Evolutionary conservation across 1,140 invertebrate genomes (phyloP).

Genomic region (Brachionus manjavacas): DNA sequence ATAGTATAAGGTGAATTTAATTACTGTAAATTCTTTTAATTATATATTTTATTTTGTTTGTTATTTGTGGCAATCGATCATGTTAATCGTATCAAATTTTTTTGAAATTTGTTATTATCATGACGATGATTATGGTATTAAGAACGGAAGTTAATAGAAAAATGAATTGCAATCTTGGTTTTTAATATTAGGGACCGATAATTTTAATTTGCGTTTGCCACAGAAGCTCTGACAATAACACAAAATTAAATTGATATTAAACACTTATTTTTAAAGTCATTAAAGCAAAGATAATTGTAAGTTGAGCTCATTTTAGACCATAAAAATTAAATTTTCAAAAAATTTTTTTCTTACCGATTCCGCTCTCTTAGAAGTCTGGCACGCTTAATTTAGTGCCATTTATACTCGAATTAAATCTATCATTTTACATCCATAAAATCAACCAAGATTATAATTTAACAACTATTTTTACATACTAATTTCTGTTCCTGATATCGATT

Average conservation of each 20-base stretch:
- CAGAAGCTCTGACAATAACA: neutral
- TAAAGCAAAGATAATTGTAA: constrained; percentile 34
- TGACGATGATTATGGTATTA: constrained; percentile 23
- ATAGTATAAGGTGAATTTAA: constrained; percentile 38
- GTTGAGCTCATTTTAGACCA: neutral
- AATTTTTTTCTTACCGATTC: neutral
- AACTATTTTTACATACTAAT: neutral
- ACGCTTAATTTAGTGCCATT: constrained; percentile 37
- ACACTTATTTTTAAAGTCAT: constrained; percentile 6
- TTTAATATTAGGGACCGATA: neutral
- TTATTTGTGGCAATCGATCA: constrained; percentile 27
- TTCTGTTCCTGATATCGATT: neutral
- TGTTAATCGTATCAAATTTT: constrained; percentile 39
- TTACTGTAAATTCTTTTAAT: neutral
- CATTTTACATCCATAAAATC: neutral
- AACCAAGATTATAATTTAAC: neutral
- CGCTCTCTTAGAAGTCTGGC: neutral
- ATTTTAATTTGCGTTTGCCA: neutral
- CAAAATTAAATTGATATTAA: constrained; percentile 24
- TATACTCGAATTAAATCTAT: constrained; percentile 14
- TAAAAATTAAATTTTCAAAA: neutral
- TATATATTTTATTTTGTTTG: constrained; percentile 13
- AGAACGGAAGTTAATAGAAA: constrained; percentile 25
- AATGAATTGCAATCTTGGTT: constrained; percentile 1
- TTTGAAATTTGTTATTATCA: constrained; percentile 27